Conservation (phyloP, 1,140 invertebrate species). For the Argopecten irradians region DNA sequence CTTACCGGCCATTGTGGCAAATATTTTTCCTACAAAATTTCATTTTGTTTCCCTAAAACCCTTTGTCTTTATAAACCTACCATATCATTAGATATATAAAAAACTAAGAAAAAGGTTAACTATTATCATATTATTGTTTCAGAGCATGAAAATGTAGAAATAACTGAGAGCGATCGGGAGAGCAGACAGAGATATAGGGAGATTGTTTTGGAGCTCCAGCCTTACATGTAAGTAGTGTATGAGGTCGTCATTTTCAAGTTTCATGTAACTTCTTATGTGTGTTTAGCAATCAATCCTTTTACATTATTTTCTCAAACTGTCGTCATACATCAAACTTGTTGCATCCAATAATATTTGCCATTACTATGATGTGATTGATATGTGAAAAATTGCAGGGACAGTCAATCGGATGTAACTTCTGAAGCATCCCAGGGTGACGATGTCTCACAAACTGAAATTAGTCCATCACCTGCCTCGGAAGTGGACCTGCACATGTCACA, state of each 20-base stretch:
- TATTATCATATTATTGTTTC: constrained; percentile 44
- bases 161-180: constrained; percentile 62
- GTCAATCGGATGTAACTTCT: constrained; percentile 56
- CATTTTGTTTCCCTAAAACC: too few species aligned
- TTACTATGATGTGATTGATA: not conserved
- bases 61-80: too few species aligned
- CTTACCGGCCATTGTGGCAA: too few species aligned
- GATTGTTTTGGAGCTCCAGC: constrained; percentile 66
- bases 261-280: too few species aligned
- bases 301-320: too few species aligned
- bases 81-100: too few species aligned
- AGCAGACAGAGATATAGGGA: constrained; percentile 60
- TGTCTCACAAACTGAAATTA: constrained; percentile 29
- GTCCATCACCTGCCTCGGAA: constrained; percentile 47
- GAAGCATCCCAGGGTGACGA: constrained; percentile 32
- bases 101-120: not conserved
- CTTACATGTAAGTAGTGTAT: constrained; percentile 64
- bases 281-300: too few species aligned
- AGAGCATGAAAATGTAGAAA: constrained; percentile 62
- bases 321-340: too few species aligned
- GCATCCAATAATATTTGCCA: not conserved
- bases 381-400: constrained; percentile 55
- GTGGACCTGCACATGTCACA: constrained; percentile 54
- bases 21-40: too few species aligned
- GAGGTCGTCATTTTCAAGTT: too few species aligned